Percentiles rank a stretch among this genome's conserved stretches.
Conservation (phyloP, 1,140 invertebrate genomes). For the Rhopalosiphum maidis region DNA sequence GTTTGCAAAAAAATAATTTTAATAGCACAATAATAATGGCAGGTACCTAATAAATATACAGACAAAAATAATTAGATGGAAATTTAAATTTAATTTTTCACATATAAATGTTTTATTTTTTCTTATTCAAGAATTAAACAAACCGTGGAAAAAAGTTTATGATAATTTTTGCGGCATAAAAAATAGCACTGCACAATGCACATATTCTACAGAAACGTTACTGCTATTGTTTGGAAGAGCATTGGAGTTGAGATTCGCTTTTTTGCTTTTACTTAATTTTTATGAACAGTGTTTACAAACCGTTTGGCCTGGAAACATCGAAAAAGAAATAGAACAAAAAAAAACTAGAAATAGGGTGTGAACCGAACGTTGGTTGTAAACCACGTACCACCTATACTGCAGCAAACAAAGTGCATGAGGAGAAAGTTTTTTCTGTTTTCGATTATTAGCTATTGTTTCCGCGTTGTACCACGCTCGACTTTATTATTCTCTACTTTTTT, state of each 20-base stretch:
- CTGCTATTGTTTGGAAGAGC: not conserved
- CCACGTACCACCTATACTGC: not conserved
- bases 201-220: not conserved
- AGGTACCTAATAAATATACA: not conserved
- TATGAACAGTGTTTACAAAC: not conserved
- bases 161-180: not conserved
- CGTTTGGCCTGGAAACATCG: not conserved
- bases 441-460: not conserved
- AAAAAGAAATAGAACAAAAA: not conserved
- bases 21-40: not conserved
- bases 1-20: constrained; percentile 10
- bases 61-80: not conserved
- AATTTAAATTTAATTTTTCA: constrained; percentile 2
- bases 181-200: not conserved
- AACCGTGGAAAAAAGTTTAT: not conserved
- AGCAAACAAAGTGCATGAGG: not conserved
- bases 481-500: not conserved
- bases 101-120: not conserved
- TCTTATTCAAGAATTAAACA: not conserved
- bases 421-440: constrained; percentile 5
- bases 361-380: not conserved
- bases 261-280: not conserved
- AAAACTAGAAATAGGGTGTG: not conserved
- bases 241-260: not conserved
- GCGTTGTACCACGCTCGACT: not conserved